Conservation (phyloP, 2,797 vertebrate species). For the Tenualosa thibaudeaui region DNA sequence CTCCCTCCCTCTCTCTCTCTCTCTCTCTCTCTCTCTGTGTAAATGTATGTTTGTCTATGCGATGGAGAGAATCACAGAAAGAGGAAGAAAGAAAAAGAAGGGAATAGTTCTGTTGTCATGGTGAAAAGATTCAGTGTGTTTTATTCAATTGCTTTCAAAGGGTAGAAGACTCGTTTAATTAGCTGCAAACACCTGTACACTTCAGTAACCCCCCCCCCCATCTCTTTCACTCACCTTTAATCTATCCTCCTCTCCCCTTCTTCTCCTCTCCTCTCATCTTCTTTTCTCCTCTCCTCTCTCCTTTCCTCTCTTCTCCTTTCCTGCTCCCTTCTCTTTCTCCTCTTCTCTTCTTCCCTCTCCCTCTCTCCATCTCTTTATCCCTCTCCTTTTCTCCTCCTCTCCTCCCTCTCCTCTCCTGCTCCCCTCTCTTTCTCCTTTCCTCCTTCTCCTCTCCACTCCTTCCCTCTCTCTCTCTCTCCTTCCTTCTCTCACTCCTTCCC, state of each 20-base stretch:
- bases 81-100: no score
- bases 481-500: not conserved
- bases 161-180: no score
- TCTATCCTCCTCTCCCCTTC: not conserved
- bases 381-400: not conserved
- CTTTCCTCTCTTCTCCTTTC: not conserved
- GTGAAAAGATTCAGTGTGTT: no score
- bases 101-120: no score
- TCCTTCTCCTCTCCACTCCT: no score
- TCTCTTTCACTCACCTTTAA: not conserved
- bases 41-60: no score
- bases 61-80: no score
- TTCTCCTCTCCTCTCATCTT: not conserved
- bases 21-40: not conserved
- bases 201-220: no score
- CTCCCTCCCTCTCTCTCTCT: constrained; percentile 20
- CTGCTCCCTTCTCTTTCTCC: not conserved
- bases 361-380: not conserved
- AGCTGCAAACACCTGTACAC: no score
- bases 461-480: not conserved
- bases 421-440: not conserved
- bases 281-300: not conserved
- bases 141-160: no score
- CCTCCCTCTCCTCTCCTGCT: not conserved
- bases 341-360: no score